Conservation (phyloP, 64 coral and sea anemone genomes). For the Acropora tenuis region DNA sequence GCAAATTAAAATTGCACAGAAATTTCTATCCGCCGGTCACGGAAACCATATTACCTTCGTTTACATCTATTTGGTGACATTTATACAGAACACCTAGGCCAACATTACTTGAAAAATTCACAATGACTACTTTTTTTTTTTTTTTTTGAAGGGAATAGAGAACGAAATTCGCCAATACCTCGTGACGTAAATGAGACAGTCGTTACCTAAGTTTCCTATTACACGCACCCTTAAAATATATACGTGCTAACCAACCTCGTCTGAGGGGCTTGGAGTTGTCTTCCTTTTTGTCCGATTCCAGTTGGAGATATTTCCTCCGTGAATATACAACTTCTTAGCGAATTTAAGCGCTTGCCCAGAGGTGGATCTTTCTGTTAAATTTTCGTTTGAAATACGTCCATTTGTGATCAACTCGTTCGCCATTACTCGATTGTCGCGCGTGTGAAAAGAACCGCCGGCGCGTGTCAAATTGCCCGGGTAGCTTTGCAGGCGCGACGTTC, state of each 20-base stretch:
- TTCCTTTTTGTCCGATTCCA: slow-evolving; percentile 92
- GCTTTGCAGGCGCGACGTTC: slow-evolving; percentile 34
- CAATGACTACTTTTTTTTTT: not conserved
- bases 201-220: too few species aligned
- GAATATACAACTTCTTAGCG: slow-evolving; percentile 77
- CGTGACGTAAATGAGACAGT: too few species aligned
- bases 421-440: slow-evolving; percentile 6
- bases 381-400: slow-evolving; percentile 2
- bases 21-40: not conserved
- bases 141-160: too few species aligned
- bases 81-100: not conserved
- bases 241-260: slow-evolving; percentile 57
- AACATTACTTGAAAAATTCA: not conserved
- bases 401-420: slow-evolving; percentile 18
- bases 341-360: slow-evolving; percentile 60
- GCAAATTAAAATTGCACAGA: not conserved
- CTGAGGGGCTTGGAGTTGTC: slow-evolving; percentile 57
- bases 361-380: slow-evolving; percentile 25
- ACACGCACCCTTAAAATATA: too few species aligned
- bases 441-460: not conserved
- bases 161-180: too few species aligned
- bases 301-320: slow-evolving; percentile 88
- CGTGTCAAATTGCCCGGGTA: not conserved
- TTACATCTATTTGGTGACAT: not conserved
- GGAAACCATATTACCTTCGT: not conserved